phyloP scores from a whole-genome alignment of 2,797 vertebrate species.

The Xenopus petersii region DNA sequence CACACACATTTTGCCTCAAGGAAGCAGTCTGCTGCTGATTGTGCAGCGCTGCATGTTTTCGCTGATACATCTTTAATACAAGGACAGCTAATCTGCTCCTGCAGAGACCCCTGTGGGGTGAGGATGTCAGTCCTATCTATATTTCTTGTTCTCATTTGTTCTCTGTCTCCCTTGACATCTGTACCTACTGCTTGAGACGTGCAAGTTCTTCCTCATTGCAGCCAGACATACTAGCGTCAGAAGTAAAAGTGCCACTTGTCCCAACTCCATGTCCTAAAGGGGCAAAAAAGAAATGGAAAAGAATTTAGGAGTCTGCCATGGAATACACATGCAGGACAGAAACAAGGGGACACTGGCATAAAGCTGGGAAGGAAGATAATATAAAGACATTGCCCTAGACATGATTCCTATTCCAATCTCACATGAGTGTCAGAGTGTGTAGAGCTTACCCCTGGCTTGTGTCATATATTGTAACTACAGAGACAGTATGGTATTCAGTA shows the following conservation, averaged over 20 bases:
- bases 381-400: too few relatives aligned
- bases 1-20: neutral
- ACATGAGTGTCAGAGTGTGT: too few relatives aligned
- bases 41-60: neutral
- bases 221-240: constrained; percentile 8
- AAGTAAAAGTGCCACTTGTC: constrained; percentile 2
- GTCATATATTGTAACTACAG: too few relatives aligned
- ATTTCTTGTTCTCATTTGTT: constrained; percentile 14
- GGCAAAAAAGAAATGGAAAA: too few relatives aligned
- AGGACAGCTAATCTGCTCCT: neutral
- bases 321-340: too few relatives aligned
- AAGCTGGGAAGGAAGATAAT: too few relatives aligned
- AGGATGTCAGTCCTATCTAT: constrained; percentile 19
- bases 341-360: too few relatives aligned
- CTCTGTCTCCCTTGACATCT: neutral
- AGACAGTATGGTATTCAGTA: too few relatives aligned
- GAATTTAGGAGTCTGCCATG: too few relatives aligned
- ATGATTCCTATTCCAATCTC: too few relatives aligned
- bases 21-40: constrained; percentile 14
- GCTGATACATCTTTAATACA: constrained; percentile 6
- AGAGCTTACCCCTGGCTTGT: too few relatives aligned
- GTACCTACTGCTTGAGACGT: constrained; percentile 33
- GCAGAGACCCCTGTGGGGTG: constrained; percentile 3
- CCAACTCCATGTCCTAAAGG: neutral
- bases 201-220: constrained; percentile 29